phyloP scores from a whole-genome alignment of 2,797 vertebrate genomes.

The Luscinia megarhynchos region DNA sequence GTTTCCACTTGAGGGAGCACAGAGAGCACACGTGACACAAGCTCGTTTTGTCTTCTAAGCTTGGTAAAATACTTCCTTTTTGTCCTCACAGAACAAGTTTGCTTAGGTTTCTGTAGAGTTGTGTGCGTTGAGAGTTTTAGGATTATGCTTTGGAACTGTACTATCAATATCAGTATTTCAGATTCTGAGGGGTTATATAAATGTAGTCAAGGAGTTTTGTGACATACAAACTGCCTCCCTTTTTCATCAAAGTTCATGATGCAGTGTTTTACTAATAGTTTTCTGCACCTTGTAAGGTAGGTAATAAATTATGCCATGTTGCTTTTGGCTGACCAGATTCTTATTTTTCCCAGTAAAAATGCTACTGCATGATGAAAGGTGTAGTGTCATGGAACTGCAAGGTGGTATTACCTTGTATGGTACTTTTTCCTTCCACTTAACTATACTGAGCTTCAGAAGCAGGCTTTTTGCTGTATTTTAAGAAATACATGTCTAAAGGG shows the following conservation, averaged over 20 bases:
- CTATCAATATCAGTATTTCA: not conserved
- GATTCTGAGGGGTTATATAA: not conserved
- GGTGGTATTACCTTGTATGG: not conserved
- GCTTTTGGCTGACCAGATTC: not conserved
- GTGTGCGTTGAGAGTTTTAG: not conserved
- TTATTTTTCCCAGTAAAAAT: not conserved
- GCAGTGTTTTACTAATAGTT: not conserved
- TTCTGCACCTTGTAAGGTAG: slow-evolving; percentile 13
- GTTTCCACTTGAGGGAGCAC: slow-evolving; percentile 65
- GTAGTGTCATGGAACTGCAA: not conserved
- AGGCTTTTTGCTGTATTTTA: not conserved
- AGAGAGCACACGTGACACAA: not conserved
- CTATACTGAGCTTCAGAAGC: not conserved
- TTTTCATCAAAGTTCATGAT: not conserved
- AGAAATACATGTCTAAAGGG: not conserved
- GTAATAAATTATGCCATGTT: not conserved
- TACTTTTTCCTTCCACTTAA: not conserved
- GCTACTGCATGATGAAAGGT: not conserved
- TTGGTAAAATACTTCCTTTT: not conserved
- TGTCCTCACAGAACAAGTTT: not conserved
- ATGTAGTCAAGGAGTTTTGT: not conserved
- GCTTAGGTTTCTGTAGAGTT: not conserved
- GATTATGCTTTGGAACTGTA: not conserved
- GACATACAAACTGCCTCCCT: not conserved
- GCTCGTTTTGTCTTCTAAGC: fast-evolving